Base-by-base conservation (phyloP, 2,113 vertebrate species). In the Ceyx melanurus region DNA sequence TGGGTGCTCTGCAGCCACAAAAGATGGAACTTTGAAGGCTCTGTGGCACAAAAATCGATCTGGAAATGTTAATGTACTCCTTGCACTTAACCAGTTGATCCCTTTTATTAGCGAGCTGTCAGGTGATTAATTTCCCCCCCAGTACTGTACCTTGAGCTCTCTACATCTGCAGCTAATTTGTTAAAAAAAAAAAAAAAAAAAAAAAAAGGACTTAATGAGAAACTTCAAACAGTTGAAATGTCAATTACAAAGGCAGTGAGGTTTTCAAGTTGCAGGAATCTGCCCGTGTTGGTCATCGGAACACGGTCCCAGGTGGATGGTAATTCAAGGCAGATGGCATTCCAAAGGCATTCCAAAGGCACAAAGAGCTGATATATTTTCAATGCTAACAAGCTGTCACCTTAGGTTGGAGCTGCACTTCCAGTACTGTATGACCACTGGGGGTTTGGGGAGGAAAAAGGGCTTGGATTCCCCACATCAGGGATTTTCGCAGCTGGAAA, bases 211-310 rank as follows among this genome's bases (percentile, higher is more conserved):
- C 97, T 98, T 98, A 98, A 98, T 98, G 97, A 98, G 97, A 98
- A 98, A 98, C 98, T 98, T 99, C 98, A 98, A 98, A 98, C 97
- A 98, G 97, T 98, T 98, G 98, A 98, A 98, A 98, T 98, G 98
- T 98, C 98, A 98, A 98, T 98, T 98, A 98, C 97, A 98, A 97
- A 98, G 97, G 98, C 97, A 97, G 96, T 88, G 95, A 96, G 97
- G 97, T 98, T 99, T 99, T 98, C 97, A 97, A 97, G 98, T 98
- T 98, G 95, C 95, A 98, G 97, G 98, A 97, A 98, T 98, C 97
- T 98, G 97, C 98, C 98, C 95, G 89, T 97, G 97, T 98, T 98
- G 98, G 98, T 98, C 98, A 98, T 97, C 96, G 94, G 97, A 98
- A 98, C 96, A 91, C 97, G 97, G 97, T 98, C 98, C 98, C 98